Evolutionary conservation across 2,888 invertebrate species (phyloP), one percentile per base, ranked within the genome.

Genomic region (Macaria liturata): DNA sequence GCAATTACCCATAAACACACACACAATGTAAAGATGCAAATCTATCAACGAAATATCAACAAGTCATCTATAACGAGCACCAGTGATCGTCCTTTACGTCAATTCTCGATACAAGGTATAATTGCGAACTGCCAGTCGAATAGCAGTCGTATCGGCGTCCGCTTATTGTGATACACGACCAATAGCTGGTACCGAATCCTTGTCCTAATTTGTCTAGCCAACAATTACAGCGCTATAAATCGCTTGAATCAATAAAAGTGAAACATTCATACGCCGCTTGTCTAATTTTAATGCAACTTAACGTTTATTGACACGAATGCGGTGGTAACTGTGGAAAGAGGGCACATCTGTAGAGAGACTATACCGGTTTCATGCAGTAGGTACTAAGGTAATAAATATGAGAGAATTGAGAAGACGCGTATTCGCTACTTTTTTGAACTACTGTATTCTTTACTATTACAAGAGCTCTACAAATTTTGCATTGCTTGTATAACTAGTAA

Each of bases 121-220:
- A 83, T 81, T 78, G 52, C 49, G 42, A 20, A 45, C 47, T 52
- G 77, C 79, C 72, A 67, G 72, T 54, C 61, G 45, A 62, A 64
- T 66, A 69, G 71, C 68, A 20, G 20, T 20, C 20, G 67, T 67
- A 37, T 3, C 57, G 76, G 84, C 84, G 86, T 88, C 87, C 87
- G 88, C 81, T 83, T 82, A 88, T 88, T 88, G 88, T 88, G 75
- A 76, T 76, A 75, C 70, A 72, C 79, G 80, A 80, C 76, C 81
- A 80, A 70, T 77, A 80, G 81, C 72, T 81, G 78, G 76, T 78
- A 78, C 78, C 73, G 69, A 72, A 76, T 74, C 81, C 83, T 86
- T 86, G 86, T 78, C 77, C 85, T 70, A 81, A 81, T 84, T 85
- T 76, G 70, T 57, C 60, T 67, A 63, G 55, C 54, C 40, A 57